These are phyloP conservation scores for Haliaeetus leucogaster DNA, from an alignment of 2,113 vertebrate species.

Conservation along the genomic window DNA sequence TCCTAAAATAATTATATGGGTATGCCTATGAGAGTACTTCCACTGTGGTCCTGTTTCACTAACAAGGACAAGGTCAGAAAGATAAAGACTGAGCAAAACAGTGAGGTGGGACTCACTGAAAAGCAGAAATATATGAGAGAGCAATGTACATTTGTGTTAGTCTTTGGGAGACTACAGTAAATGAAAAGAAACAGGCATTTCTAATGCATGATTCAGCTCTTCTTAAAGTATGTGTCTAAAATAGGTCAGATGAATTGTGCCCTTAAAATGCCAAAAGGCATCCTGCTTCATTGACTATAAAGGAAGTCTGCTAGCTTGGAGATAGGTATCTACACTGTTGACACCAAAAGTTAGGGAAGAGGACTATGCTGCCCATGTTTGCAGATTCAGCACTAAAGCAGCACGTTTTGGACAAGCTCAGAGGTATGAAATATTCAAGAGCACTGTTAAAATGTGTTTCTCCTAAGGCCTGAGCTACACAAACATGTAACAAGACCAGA, in stretches of 20 bases:
- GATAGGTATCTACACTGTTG: not conserved
- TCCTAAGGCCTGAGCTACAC: not conserved
- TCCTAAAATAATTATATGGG: not conserved
- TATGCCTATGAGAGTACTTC: fast-evolving
- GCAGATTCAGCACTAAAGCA: not conserved
- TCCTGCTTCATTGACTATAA: not conserved
- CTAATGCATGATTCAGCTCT: not conserved
- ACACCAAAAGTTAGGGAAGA: not conserved
- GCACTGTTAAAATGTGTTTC: not conserved
- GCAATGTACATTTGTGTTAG: not conserved
- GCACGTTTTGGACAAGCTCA: not conserved
- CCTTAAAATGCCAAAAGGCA: not conserved
- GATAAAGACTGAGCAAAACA: not conserved
- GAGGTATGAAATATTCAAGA: not conserved
- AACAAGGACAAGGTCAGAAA: not conserved
- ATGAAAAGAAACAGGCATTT: not conserved
- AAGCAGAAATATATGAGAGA: not conserved
- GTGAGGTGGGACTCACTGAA: not conserved
- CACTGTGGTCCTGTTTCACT: not conserved
- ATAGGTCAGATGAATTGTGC: not conserved
- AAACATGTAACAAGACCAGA: not conserved
- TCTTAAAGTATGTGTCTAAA: not conserved
- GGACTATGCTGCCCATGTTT: not conserved
- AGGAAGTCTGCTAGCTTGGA: not conserved
- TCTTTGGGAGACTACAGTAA: not conserved